Evolutionary conservation across 2,888 invertebrate species (phyloP).

Genomic region (Margaritifera margaritifera): DNA sequence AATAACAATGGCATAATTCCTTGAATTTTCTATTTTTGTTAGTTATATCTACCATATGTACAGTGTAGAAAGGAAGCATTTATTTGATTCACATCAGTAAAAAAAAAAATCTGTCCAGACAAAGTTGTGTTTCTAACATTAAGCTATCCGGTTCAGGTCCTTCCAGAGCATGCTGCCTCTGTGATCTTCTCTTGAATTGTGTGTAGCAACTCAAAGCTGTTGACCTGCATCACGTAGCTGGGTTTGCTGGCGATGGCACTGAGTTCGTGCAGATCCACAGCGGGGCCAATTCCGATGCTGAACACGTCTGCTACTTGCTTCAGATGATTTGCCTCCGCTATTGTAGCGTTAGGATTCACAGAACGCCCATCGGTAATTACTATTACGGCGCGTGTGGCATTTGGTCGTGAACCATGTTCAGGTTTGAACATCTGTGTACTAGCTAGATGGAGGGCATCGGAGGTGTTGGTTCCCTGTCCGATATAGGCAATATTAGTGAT

Average conservation of each 20-base stretch:
- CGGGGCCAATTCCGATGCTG: conserved; percentile 40
- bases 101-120: no score
- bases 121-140: no score
- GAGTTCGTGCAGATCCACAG: conserved; percentile 31
- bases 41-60: no score
- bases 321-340: conserved; percentile 25
- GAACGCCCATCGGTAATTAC: conserved; percentile 53
- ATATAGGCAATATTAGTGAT: conserved; percentile 40
- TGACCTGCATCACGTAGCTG: conserved; percentile 23
- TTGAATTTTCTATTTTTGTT: no score
- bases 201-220: conserved; percentile 36
- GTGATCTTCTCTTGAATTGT: conserved; percentile 33
- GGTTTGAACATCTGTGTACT: conserved; percentile 27
- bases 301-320: conserved; percentile 31
- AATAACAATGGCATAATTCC: no score
- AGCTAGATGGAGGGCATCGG: conserved; percentile 35
- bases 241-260: conserved; percentile 31
- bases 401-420: conserved; percentile 27
- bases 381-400: conserved; percentile 45
- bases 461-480: conserved; percentile 47
- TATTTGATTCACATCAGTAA: no score
- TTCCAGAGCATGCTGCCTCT: conserved; percentile 27
- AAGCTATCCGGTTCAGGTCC: no score
- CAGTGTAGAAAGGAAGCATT: no score
- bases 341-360: conserved; percentile 28